Evolutionary conservation across 2,113 vertebrate genomes (phyloP).

Genomic region (Odocoileus hemionus): DNA sequence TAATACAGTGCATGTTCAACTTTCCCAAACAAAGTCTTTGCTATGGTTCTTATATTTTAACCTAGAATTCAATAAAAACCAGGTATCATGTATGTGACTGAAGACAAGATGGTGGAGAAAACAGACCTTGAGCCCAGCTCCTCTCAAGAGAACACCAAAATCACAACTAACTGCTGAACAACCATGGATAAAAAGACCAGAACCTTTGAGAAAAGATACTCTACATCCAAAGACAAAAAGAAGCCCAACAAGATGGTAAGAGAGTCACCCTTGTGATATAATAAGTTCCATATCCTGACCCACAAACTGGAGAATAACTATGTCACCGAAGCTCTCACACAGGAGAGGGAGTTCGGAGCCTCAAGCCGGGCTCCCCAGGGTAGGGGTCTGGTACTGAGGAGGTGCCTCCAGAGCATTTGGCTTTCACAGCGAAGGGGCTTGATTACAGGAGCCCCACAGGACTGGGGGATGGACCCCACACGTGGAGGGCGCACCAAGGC

Average conservation of each 20-base stretch:
- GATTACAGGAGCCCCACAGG: not conserved
- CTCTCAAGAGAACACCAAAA: not conserved
- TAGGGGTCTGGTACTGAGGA: not conserved
- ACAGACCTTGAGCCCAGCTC: not conserved
- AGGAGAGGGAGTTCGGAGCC: not conserved
- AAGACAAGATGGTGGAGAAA: not conserved
- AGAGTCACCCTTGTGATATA: not conserved
- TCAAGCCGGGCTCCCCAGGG: not conserved
- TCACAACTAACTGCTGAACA: not conserved
- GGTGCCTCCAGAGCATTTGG: not conserved
- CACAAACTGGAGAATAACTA: not conserved
- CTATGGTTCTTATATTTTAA: not conserved
- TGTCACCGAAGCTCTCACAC: not conserved
- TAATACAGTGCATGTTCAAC: not conserved
- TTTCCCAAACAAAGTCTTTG: not conserved
- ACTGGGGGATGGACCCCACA: not conserved
- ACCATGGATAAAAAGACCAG: not conserved
- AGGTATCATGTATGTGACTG: not conserved
- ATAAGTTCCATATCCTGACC: not conserved
- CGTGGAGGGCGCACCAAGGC: not conserved
- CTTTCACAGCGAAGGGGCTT: not conserved
- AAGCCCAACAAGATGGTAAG: not conserved
- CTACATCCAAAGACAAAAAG: not conserved
- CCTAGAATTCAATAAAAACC: slow-evolving; percentile 15
- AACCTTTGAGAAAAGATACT: not conserved